Percentiles rank a stretch among this genome's conserved stretches.
phyloP scores from a whole-genome alignment of 2,888 invertebrate species.

The Drosophila mimetica region DNA sequence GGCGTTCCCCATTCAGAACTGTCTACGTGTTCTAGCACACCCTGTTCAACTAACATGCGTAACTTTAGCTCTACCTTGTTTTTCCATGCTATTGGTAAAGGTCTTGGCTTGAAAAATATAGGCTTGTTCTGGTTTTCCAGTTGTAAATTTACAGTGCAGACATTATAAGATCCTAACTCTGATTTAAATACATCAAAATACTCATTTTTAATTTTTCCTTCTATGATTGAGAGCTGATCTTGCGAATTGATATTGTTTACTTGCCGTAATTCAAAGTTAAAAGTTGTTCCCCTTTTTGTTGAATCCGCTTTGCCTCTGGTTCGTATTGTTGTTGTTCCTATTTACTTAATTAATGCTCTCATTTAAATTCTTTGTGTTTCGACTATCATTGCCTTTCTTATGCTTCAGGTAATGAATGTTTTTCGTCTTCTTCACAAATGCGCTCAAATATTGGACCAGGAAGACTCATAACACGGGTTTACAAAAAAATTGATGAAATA shows the following conservation, averaged over 20 bases:
- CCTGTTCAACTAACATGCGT: too few species aligned
- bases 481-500: too few species aligned
- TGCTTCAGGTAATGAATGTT: neutral
- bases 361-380: neutral
- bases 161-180: slow-evolving; percentile 1
- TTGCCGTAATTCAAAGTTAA: slow-evolving; percentile 1
- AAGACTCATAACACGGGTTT: neutral
- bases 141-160: neutral
- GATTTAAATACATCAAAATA: neutral
- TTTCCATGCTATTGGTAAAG: too few species aligned
- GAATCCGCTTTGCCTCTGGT: neutral
- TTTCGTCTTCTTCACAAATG: slow-evolving; percentile 1
- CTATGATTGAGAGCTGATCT: too few species aligned
- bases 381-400: neutral
- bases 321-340: neutral
- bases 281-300: slow-evolving; percentile 1
- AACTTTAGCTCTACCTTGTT: too few species aligned
- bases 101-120: too few species aligned
- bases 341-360: neutral
- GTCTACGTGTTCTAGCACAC: too few species aligned
- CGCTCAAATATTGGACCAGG: slow-evolving; percentile 3
- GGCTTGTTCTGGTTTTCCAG: neutral
- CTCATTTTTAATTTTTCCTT: neutral
- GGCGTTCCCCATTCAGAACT: too few species aligned
- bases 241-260: slow-evolving; percentile 1